Base-by-base conservation (phyloP, 2,888 invertebrate genomes). In the Andrena chrysosceles region DNA sequence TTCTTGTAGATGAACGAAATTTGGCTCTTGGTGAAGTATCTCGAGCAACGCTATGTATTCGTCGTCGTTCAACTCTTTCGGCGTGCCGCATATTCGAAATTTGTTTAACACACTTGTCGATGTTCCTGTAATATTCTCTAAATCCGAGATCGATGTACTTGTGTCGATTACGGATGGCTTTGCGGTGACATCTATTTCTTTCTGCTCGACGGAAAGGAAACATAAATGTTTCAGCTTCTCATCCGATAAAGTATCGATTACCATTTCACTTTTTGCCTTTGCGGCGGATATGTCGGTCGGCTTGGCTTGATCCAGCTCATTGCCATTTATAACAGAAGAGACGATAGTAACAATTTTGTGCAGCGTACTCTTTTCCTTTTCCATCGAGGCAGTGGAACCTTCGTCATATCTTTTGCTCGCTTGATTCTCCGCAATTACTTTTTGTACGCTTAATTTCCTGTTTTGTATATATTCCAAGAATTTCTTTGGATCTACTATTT, bases 121-220 rank as follows among this genome's bases (percentile, higher is more conserved):
- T 8, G n/a, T 26, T 52, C 31, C 26, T 33, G 66, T 49, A 29
- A 63, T n/a, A 20, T 56, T 60, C 69, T 16, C 83, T 33, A 91
- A 84, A 81, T 91, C 90, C 2, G 90, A 90, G 48, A 92, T 87
- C 0, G 91, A 92, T 0, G 92, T 91, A 63, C 91, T 92, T 5
- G 87, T 90, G 69, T 92, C 89, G 8, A 80, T 86, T 0, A 91
- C 90, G 1, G 90, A 90, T 7, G 92, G 92, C 71, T 91, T 92
- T 0, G 87, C 91, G 0, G 88, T 88, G 10, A 92, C 87, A 76
- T 91, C 90, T 2, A 90, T 89, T 77, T 93, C 92, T 20, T 77
- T 87, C 31, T 85, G 86, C 26, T 89, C 86, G 31, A 91, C 85
- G 6, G 85, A 83, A 6, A 85, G 49, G 4, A 85, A 79, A 71